Evolutionary conservation across 2,797 vertebrate genomes (phyloP).

Genomic region (Anguilla marmorata): DNA sequence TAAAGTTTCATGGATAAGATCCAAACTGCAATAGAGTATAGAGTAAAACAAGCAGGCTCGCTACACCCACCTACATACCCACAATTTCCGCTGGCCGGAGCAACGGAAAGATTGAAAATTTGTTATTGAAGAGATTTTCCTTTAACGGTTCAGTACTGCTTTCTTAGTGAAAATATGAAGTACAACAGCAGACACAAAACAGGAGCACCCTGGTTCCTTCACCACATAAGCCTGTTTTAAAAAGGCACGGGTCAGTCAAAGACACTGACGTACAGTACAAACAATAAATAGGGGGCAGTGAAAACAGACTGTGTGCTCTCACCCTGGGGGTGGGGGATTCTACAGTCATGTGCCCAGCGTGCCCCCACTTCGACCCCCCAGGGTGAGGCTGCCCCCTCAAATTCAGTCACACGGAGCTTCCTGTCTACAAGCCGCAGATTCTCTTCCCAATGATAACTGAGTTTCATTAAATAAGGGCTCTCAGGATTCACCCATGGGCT

Average conservation of each 20-base stretch:
- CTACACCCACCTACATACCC: background rate
- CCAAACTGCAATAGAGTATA: background rate
- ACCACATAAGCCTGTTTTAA: background rate
- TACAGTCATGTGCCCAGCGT: background rate
- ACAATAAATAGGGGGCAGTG: background rate
- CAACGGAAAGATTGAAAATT: background rate
- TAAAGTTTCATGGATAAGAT: background rate
- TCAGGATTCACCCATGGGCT: background rate
- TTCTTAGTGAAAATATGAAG: background rate
- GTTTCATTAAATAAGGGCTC: background rate
- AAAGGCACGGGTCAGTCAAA: background rate
- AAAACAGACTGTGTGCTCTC: background rate
- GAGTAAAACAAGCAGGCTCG: background rate
- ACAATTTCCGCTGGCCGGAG: background rate
- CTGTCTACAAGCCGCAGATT: background rate
- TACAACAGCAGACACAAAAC: background rate
- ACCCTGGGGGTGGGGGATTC: background rate
- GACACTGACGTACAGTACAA: background rate
- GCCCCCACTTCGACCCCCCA: background rate
- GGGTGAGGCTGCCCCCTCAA: background rate
- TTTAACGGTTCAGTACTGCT: background rate
- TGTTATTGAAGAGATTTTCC: background rate
- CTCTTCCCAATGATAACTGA: background rate
- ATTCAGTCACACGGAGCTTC: background rate
- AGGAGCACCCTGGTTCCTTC: background rate